Percentiles rank a stretch among this genome's conserved stretches.
These are phyloP conservation scores for Eilema caniola DNA, from an alignment of 2,888 invertebrate genomes.

Conservation along the genomic window DNA sequence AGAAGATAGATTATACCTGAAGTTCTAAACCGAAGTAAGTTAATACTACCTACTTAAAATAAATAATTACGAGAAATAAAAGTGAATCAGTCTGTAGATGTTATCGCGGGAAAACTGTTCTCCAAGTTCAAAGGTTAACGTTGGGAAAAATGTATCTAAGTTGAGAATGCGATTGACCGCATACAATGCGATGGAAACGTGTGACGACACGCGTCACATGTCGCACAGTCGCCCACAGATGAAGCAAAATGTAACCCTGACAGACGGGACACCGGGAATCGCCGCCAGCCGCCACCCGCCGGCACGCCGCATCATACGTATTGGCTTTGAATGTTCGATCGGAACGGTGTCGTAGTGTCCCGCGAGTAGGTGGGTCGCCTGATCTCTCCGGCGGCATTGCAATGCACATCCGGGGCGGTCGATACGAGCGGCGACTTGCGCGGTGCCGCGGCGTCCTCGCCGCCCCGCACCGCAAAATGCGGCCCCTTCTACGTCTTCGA, in stretches of 20 bases:
- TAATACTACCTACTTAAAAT: neutral
- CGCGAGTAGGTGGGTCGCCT: constrained; percentile 72
- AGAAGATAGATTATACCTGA: too few relatives aligned
- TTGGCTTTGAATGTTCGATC: constrained; percentile 49
- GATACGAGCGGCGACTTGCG: constrained; percentile 84
- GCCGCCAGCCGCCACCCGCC: neutral
- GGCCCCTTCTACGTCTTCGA: constrained; percentile 65
- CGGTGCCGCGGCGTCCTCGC: constrained; percentile 71
- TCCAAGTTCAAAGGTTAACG: constrained; percentile 4
- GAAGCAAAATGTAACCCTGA: constrained; percentile 13
- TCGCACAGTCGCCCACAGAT: too few relatives aligned
- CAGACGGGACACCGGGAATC: constrained; percentile 13
- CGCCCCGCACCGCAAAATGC: constrained; percentile 61
- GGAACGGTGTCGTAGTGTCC: constrained; percentile 61
- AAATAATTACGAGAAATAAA: neutral
- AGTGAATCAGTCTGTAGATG: neutral
- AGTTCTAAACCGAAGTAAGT: too few relatives aligned
- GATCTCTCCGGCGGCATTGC: constrained; percentile 78
- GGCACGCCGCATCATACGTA: constrained; percentile 34
- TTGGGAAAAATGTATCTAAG: constrained; percentile 13
- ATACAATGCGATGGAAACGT: constrained; percentile 7
- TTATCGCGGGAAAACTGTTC: neutral
- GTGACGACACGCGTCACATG: neutral
- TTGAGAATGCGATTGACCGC: constrained; percentile 10
- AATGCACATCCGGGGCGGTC: constrained; percentile 85